These are phyloP conservation scores for Cryptotermes secundus DNA, from an alignment of 1,140 invertebrate genomes.

Conservation along the genomic window DNA sequence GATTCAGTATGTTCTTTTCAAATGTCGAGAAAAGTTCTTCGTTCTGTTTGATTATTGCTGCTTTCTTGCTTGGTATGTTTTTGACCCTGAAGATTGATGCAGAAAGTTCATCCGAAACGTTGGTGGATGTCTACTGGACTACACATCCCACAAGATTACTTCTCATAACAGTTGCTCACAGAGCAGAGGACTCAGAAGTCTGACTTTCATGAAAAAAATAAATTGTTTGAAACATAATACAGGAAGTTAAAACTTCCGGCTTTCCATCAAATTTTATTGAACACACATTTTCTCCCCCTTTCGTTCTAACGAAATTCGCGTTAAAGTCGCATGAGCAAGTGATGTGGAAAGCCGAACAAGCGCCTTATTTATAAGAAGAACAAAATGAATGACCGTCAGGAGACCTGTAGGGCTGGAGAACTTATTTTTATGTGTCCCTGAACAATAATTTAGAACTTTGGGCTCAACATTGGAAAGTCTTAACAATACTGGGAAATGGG, in stretches of 20 bases:
- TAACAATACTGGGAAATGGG: background rate
- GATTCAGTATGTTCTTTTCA: too few species aligned
- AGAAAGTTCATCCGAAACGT: too few species aligned
- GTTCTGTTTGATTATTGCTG: too few species aligned
- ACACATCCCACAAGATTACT: too few species aligned
- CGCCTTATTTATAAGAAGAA: background rate
- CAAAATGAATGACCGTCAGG: background rate
- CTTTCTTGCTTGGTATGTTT: too few species aligned
- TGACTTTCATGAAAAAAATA: too few species aligned
- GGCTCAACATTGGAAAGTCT: background rate
- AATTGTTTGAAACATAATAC: background rate
- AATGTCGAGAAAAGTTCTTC: too few species aligned
- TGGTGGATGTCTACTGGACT: too few species aligned
- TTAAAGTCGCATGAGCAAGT: background rate
- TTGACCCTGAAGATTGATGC: too few species aligned
- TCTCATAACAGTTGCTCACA: too few species aligned
- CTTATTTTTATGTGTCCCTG: slow-evolving; percentile 8
- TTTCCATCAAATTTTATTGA: background rate
- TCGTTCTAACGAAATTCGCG: background rate
- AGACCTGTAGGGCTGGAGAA: background rate
- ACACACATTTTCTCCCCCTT: background rate
- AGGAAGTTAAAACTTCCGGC: background rate
- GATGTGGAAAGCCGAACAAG: background rate
- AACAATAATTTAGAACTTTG: background rate
- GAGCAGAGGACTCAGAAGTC: too few species aligned